Percentiles rank a stretch among this genome's conserved stretches.
Conservation (phyloP, 2,797 vertebrate species). For the Brotogeris chrysoptera region DNA sequence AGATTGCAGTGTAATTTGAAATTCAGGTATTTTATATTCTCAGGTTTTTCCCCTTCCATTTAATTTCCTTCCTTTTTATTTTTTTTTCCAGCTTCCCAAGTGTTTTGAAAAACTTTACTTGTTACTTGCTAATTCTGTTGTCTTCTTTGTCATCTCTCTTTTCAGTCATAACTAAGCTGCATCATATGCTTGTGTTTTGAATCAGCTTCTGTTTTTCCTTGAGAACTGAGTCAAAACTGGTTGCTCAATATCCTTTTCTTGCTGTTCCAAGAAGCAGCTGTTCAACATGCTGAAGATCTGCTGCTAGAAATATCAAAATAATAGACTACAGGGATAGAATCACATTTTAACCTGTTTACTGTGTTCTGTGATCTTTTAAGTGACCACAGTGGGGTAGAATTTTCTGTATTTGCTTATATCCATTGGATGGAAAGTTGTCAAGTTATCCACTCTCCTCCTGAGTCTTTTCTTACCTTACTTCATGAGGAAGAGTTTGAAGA, state of each 20-base stretch:
- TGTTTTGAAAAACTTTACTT: background rate
- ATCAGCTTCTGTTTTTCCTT: background rate
- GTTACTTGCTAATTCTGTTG: background rate
- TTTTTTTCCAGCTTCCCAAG: background rate
- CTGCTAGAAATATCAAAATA: conserved; percentile 6
- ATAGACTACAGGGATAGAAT: background rate
- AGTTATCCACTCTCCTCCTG: background rate
- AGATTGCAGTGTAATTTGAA: background rate
- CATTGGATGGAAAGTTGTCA: background rate
- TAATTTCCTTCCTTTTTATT: background rate
- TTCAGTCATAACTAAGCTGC: background rate
- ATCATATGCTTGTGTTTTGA: background rate
- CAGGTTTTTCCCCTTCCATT: background rate
- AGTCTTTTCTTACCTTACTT: background rate
- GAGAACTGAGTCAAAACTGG: conserved; percentile 16
- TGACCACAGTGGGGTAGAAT: background rate
- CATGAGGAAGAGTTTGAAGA: background rate
- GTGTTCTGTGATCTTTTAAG: background rate
- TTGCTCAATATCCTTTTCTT: background rate
- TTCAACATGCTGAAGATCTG: background rate
- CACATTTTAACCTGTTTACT: background rate
- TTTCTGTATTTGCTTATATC: background rate
- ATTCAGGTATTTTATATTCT: background rate
- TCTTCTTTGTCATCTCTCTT: background rate
- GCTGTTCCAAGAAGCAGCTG: background rate